A percentile compares a stretch with the other conserved stretches of the same genome.
phyloP scores from a whole-genome alignment of 1,140 invertebrate species.

The Daktulosphaira vitifoliae region DNA sequence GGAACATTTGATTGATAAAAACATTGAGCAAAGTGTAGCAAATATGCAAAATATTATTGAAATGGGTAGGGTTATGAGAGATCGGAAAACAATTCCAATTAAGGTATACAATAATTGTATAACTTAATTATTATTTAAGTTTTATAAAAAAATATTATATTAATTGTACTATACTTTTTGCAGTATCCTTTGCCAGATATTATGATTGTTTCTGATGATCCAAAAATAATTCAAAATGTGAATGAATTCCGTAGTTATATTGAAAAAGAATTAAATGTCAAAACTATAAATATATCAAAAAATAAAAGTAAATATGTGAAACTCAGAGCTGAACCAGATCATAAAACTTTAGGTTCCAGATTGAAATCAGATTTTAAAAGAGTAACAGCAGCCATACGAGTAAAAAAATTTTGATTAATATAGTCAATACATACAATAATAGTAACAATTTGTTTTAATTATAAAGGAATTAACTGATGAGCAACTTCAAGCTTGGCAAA shows the following conservation, averaged over 20 bases:
- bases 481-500: slow-evolving; percentile 55
- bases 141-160: too few species aligned
- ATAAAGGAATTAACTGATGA: slow-evolving; percentile 58
- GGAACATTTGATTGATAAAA: slow-evolving; percentile 64
- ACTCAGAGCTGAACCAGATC: slow-evolving; percentile 88
- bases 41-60: slow-evolving; percentile 95
- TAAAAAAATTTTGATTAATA: slow-evolving; percentile 35
- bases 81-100: slow-evolving; percentile 85
- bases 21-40: slow-evolving; percentile 82
- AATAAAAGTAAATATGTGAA: slow-evolving; percentile 90
- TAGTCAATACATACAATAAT: background rate
- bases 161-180: background rate
- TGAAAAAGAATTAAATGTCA: slow-evolving; percentile 89
- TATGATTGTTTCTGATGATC: slow-evolving; percentile 84
- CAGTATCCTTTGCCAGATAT: slow-evolving; percentile 91
- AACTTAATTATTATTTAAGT: background rate
- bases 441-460: background rate
- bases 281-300: slow-evolving; percentile 73
- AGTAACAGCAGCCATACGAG: slow-evolving; percentile 72
- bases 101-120: slow-evolving; percentile 50
- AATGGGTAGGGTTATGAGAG: slow-evolving; percentile 81
- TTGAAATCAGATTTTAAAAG: slow-evolving; percentile 84
- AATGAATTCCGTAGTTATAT: slow-evolving; percentile 76
- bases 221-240: slow-evolving; percentile 69
- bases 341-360: slow-evolving; percentile 72